Evolutionary conservation across 1,140 invertebrate genomes (phyloP).

Genomic region (Holcopasites calliopsidis): DNA sequence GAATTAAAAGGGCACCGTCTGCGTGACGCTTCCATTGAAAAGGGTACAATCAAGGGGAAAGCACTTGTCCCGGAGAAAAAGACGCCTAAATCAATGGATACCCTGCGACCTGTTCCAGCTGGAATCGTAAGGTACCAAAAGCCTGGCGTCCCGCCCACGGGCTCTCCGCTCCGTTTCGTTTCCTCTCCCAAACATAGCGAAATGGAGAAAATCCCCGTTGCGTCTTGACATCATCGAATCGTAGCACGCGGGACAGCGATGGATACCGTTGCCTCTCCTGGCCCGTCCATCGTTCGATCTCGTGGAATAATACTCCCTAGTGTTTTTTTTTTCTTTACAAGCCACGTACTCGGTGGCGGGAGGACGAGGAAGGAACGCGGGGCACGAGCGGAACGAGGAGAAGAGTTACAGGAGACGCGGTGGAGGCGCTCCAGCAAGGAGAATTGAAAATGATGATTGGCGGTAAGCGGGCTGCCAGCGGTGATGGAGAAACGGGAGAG

Average conservation of each 20-base stretch:
- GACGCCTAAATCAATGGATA: conserved; percentile 24
- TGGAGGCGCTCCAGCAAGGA: conserved; percentile 70
- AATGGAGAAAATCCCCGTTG: conserved; percentile 31
- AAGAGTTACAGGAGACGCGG: conserved; percentile 26
- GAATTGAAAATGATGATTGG: conserved; percentile 78
- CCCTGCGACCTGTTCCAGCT: background rate
- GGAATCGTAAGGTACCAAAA: background rate
- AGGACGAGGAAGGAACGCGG: background rate
- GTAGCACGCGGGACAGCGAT: conserved; percentile 44
- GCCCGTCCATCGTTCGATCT: conserved; percentile 47
- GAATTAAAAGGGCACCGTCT: conserved; percentile 20
- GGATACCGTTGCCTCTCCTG: conserved; percentile 26
- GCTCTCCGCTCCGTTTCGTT: background rate
- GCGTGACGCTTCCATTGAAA: background rate
- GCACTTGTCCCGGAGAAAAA: conserved; percentile 6
- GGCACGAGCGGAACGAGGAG: conserved; percentile 6
- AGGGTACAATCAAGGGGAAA: conserved; percentile 12
- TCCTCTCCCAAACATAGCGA: background rate
- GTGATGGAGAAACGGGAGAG: conserved; percentile 43
- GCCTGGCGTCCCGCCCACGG: conserved; percentile 30
- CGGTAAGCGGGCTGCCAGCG: conserved; percentile 68
- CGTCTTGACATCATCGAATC: conserved; percentile 49
- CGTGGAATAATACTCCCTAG: conserved; percentile 65
- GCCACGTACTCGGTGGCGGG: conserved; percentile 41
- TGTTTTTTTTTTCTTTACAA: conserved; percentile 34